Base-by-base conservation (phyloP, 2,888 invertebrate species). In the Agapostemon virescens region DNA sequence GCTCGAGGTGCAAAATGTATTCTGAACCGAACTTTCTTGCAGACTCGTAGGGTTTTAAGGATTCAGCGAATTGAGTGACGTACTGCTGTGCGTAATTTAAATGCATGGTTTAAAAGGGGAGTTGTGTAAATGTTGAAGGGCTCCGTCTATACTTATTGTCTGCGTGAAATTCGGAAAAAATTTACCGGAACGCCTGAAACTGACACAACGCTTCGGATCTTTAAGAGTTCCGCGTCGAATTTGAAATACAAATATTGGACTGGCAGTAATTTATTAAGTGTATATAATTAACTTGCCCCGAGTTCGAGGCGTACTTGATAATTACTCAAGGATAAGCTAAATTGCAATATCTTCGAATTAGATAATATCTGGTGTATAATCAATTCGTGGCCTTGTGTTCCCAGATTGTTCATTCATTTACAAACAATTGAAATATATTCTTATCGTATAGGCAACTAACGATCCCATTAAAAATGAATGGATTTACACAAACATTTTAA, bases 41-140 rank as follows among this genome's bases (percentile, higher is more conserved):
- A 69, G 72, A 42, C 69, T 69, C 58, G 63, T 38, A 58, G 71
- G 40, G 45, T 68, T 55, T 71, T 52, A 55, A 55, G 69, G 64
- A 74, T 75, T 69, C 68, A 42, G 36, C n/a, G 30, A 52, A 55
- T 58, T 23, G 79, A 79, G 64, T 68, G 70, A 72, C 58, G 55
- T 52, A 64, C 40, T n/a, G 67, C 58, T 30, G 45, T 63, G 67
- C 74, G 70, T 70, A 61, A 79, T 79, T 70, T 68, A 79, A 74
- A 38, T 69, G 79, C 74, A 71, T 20, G 38, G 0, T 20, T 30
- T 55, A 72, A 73, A 72, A 69, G 36, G 63, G 36, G 72, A 72
- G 77, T 63, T 52, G 49, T 66, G 36, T 70, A 45, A 33, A 38
- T 63, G 33, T 71, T 40, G 33, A 33, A 40, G 38, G n/a, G 49